A percentile compares a stretch with the other conserved stretches of the same genome.
Conservation (phyloP, 2,888 invertebrate genomes). For the Chrysolina haemoptera region DNA sequence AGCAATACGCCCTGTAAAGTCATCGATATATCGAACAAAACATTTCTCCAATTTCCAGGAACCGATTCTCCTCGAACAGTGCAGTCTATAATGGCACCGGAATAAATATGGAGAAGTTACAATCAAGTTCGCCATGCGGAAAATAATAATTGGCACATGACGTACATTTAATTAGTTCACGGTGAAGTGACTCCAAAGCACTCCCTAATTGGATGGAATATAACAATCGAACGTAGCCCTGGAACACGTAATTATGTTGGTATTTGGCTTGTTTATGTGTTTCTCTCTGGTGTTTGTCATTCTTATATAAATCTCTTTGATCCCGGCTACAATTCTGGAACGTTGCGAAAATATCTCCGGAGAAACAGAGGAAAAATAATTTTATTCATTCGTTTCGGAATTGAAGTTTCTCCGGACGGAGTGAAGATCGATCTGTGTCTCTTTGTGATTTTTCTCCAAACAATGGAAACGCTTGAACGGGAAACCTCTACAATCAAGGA, state of each 20-base stretch:
- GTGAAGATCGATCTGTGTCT: constrained; percentile 3
- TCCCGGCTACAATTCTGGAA: constrained; percentile 1
- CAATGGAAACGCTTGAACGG: neutral
- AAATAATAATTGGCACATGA: constrained; percentile 50
- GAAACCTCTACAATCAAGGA: neutral
- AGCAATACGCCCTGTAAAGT: neutral
- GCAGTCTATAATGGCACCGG: neutral
- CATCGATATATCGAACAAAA: neutral
- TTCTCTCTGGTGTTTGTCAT: constrained; percentile 11
- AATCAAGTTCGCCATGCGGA: constrained; percentile 46
- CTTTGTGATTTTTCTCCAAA: neutral
- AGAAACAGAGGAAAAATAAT: constrained; percentile 4
- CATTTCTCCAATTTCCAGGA: neutral
- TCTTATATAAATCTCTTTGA: constrained; percentile 20
- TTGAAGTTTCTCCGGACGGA: constrained; percentile 5
- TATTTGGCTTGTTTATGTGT: constrained; percentile 26
- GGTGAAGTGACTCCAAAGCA: constrained; percentile 39
- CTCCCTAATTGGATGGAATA: constrained; percentile 51
- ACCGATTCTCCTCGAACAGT: neutral
- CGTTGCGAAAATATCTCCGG: neutral
- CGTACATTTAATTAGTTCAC: constrained; percentile 46
- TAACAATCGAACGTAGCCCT: constrained; percentile 40
- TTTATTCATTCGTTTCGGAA: constrained; percentile 19
- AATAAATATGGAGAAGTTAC: constrained; percentile 36
- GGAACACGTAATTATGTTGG: constrained; percentile 37